phyloP scores from a whole-genome alignment of 2,888 invertebrate species.

The Mythimna albipuncta region DNA sequence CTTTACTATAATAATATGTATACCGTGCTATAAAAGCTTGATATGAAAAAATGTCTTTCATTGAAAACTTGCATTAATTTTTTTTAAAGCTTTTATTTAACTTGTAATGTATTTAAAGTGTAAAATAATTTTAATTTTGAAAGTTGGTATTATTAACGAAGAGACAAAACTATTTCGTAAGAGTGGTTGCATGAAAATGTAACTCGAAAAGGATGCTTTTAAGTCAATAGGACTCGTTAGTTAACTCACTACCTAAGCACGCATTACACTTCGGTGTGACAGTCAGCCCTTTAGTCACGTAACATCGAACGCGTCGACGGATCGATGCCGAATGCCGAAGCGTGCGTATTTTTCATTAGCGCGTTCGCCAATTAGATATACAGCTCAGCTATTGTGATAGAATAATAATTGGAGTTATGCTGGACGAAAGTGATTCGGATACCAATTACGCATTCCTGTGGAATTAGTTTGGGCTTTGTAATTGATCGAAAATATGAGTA shows the following conservation, averaged over 20 bases:
- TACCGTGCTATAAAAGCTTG: too few relatives aligned
- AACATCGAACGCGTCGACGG: conserved; percentile 82
- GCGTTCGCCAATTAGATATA: conserved; percentile 64
- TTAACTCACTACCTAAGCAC: background rate
- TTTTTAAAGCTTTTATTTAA: too few relatives aligned
- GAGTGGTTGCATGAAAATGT: too few relatives aligned
- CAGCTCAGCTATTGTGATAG: conserved; percentile 44
- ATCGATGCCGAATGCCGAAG: conserved; percentile 84
- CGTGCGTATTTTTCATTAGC: conserved; percentile 88
- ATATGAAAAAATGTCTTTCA: too few relatives aligned
- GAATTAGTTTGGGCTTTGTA: conserved; percentile 13
- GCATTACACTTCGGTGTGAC: conserved; percentile 68
- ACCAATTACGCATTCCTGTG: conserved; percentile 2
- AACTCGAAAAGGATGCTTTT: too few relatives aligned
- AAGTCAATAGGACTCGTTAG: too few relatives aligned
- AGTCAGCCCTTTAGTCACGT: conserved; percentile 76
- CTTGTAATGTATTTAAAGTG: too few relatives aligned
- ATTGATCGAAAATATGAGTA: background rate
- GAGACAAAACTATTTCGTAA: too few relatives aligned
- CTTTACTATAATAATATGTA: too few relatives aligned
- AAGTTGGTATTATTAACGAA: too few relatives aligned
- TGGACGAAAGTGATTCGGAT: conserved; percentile 34
- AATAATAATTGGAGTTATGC: conserved; percentile 46
- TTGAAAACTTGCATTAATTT: too few relatives aligned
- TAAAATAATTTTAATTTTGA: too few relatives aligned